These are phyloP conservation scores for Manacus vitellinus DNA, from an alignment of 2,113 vertebrate genomes.

Conservation along the genomic window DNA sequence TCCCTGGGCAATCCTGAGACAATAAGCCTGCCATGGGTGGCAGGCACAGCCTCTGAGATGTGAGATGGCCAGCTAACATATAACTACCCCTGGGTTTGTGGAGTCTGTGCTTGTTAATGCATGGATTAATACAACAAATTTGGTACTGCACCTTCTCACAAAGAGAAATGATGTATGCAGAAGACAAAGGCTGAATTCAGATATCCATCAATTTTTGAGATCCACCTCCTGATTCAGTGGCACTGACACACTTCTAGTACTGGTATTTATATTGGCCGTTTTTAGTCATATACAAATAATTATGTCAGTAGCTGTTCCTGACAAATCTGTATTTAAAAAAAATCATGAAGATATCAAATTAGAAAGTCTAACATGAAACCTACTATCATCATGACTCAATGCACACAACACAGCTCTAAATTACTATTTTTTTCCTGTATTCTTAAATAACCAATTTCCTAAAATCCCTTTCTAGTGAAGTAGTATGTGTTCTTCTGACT, in stretches of 20 bases:
- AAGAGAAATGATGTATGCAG: not conserved
- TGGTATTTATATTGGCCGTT: not conserved
- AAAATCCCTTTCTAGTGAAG: not conserved
- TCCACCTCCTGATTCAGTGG: not conserved
- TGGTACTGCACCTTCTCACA: not conserved
- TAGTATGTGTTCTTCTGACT: not conserved
- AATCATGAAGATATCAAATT: constrained; percentile 16
- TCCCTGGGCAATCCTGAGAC: not conserved
- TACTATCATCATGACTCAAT: constrained; percentile 31
- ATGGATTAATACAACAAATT: not conserved
- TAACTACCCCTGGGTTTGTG: not conserved
- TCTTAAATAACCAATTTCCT: constrained; percentile 32
- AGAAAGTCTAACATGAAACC: constrained; percentile 52
- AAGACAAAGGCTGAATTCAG: not conserved
- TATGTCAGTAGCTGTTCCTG: constrained; percentile 21
- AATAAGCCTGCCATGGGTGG: not conserved
- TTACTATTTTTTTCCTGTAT: constrained; percentile 13
- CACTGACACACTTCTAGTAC: not conserved
- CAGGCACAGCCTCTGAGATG: not conserved
- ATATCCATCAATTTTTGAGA: not conserved
- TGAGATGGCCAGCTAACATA: not conserved
- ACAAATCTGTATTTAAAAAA: constrained; percentile 41
- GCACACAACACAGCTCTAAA: constrained; percentile 26
- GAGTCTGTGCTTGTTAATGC: not conserved
- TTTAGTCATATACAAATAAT: constrained; percentile 33